Percentiles rank a stretch among this genome's conserved stretches.
phyloP scores from a whole-genome alignment of 2,797 vertebrate genomes.

The Myotis vivesi region DNA sequence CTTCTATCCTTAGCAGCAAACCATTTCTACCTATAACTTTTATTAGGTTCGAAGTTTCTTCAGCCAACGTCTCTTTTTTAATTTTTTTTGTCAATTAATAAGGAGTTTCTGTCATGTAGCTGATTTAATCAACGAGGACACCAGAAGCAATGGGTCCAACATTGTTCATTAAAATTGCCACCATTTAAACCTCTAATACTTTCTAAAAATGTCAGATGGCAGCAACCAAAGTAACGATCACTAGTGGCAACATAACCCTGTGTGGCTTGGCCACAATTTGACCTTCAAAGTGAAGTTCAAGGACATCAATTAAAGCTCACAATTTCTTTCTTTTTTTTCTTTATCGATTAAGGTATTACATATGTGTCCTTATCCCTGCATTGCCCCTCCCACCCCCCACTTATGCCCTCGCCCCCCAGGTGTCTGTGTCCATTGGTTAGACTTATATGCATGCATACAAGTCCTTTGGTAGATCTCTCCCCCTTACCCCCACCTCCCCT shows the following conservation, averaged over 20 bases:
- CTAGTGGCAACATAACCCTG: background rate
- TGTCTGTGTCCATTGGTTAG: no score
- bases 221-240: background rate
- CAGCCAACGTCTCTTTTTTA: background rate
- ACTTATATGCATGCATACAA: no score
- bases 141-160: constrained; percentile 15
- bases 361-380: no score
- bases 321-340: background rate
- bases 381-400: no score
- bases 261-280: background rate
- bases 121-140: constrained; percentile 48
- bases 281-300: constrained; percentile 14
- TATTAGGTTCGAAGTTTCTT: constrained; percentile 33
- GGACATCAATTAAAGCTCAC: constrained; percentile 2
- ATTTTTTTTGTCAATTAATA: constrained; percentile 36
- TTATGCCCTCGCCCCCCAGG: no score
- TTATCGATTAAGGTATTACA: no score
- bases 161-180: constrained; percentile 15
- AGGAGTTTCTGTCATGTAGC: constrained; percentile 29
- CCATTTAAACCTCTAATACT: background rate
- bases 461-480: no score
- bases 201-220: constrained; percentile 34
- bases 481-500: no score
- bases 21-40: background rate
- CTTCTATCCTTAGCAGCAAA: background rate